Conservation (phyloP, 2,888 invertebrate genomes). For the Amphipoea oculea region DNA sequence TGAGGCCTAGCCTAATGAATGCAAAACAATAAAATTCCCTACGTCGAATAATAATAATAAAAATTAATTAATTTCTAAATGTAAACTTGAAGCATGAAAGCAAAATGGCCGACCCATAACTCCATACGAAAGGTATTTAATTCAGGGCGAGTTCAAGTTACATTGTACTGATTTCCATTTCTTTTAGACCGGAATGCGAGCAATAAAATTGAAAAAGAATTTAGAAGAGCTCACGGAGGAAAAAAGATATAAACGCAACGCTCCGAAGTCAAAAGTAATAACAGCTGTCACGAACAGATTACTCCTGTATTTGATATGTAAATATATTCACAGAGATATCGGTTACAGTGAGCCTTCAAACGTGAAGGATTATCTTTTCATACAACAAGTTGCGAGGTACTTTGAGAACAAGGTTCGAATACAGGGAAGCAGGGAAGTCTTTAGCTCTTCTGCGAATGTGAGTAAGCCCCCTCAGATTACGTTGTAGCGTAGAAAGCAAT, state of each 20-base stretch:
- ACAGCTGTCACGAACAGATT: slow-evolving; percentile 32
- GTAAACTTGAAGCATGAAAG: background rate
- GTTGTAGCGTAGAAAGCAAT: background rate
- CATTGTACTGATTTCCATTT: background rate
- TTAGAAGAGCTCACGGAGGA: slow-evolving; percentile 23
- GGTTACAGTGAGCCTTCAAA: slow-evolving; percentile 15
- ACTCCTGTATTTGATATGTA: slow-evolving; percentile 31
- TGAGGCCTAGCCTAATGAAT: background rate
- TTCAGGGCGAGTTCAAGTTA: slow-evolving; percentile 5
- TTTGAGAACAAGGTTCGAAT: slow-evolving; percentile 6
- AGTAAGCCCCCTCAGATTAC: background rate
- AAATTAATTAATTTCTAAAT: background rate
- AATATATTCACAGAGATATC: slow-evolving; percentile 44
- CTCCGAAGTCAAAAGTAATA: slow-evolving; percentile 5
- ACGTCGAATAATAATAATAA: background rate
- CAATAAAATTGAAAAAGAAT: slow-evolving; percentile 31
- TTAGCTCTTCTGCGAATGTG: background rate
- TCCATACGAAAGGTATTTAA: background rate
- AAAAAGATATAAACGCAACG: slow-evolving; percentile 14
- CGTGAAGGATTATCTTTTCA: slow-evolving; percentile 37
- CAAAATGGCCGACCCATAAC: background rate
- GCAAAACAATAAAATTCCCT: background rate
- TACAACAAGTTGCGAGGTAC: slow-evolving; percentile 3
- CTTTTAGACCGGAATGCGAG: slow-evolving; percentile 18
- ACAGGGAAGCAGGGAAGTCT: background rate